Percentiles rank a stretch among this genome's conserved stretches.
Conservation (phyloP, 2,113 vertebrate genomes). For the Ivindomyrus marchei region DNA sequence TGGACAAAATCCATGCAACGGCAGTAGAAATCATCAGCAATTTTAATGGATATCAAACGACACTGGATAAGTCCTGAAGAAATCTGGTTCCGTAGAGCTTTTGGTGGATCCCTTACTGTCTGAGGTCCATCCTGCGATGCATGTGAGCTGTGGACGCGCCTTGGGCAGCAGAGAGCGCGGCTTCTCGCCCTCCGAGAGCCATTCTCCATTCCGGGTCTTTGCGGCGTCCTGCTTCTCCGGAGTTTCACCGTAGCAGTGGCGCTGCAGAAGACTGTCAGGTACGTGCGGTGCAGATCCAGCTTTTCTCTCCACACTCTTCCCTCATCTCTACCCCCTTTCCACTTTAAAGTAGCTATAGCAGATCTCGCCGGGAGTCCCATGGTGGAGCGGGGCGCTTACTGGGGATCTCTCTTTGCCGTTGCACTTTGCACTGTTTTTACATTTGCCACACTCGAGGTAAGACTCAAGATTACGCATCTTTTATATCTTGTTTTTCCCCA, state of each 20-base stretch:
- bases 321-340: background rate
- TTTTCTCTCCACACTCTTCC: conserved; percentile 4
- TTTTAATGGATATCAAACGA: background rate
- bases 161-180: background rate
- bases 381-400: background rate
- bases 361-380: background rate
- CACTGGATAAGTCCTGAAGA: background rate
- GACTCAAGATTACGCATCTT: conserved; percentile 6
- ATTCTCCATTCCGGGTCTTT: conserved; percentile 23
- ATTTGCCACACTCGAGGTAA: conserved; percentile 18
- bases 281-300: conserved; percentile 11
- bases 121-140: background rate
- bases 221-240: conserved; percentile 10
- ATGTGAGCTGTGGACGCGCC: background rate
- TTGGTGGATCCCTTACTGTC: background rate
- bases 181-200: conserved; percentile 2
- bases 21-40: background rate
- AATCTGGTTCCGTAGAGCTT: background rate
- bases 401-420: background rate
- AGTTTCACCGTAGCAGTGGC: conserved; percentile 6
- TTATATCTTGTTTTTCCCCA: background rate
- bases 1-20: background rate
- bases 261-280: conserved; percentile 27
- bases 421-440: background rate
- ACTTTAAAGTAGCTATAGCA: conserved; percentile 3